Percentiles rank a stretch among this genome's conserved stretches.
phyloP scores from a whole-genome alignment of 2,888 invertebrate genomes.

The Aricia artaxerxes region DNA sequence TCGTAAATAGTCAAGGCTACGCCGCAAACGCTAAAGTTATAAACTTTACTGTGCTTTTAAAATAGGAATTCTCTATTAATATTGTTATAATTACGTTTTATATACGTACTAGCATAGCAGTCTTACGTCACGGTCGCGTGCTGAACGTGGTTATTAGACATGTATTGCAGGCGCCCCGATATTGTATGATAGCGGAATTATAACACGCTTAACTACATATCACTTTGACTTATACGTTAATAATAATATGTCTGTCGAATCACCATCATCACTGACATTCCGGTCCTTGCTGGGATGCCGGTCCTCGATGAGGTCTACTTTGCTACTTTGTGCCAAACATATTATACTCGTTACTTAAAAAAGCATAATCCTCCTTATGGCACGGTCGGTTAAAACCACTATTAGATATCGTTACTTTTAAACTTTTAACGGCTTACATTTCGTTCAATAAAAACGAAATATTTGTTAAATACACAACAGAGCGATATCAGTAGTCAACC shows the following conservation, averaged over 20 bases:
- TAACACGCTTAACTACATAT: background rate
- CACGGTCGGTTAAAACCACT: background rate
- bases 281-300: background rate
- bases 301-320: background rate
- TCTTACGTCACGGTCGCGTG: background rate
- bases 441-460: background rate
- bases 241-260: background rate
- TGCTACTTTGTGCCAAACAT: background rate
- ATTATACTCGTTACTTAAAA: background rate
- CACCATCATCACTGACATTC: background rate
- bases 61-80: background rate
- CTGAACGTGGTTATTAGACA: background rate
- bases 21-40: background rate
- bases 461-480: background rate
- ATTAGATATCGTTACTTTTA: background rate
- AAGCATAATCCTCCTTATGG: background rate
- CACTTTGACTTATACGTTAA: background rate
- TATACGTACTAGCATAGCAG: background rate
- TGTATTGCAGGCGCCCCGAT: background rate
- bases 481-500: background rate
- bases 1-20: background rate
- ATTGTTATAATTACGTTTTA: constrained; percentile 2
- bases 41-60: background rate
- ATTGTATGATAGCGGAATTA: background rate
- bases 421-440: background rate